These are phyloP conservation scores for Hermodice carunculata DNA, from an alignment of 2,888 invertebrate species.

Conservation along the genomic window DNA sequence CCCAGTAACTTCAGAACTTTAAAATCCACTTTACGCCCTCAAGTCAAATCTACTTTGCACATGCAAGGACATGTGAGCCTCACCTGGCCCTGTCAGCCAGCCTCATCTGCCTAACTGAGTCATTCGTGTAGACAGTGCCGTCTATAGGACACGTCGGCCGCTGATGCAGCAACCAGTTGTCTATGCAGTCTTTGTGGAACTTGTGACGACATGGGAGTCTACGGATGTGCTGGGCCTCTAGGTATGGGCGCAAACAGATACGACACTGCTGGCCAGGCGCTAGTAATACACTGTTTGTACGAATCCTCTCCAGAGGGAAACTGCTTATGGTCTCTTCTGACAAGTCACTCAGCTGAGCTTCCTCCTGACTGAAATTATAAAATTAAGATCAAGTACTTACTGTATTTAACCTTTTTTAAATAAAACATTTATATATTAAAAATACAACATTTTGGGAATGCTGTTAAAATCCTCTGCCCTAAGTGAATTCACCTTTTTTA, in stretches of 20 bases:
- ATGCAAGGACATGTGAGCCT: too few relatives aligned
- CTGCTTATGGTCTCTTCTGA: slow-evolving; percentile 60
- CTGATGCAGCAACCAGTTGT: slow-evolving; percentile 68
- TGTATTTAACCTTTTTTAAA: too few relatives aligned
- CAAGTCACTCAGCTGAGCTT: slow-evolving; percentile 46
- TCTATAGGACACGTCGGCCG: slow-evolving; percentile 67
- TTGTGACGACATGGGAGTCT: slow-evolving; percentile 67
- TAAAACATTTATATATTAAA: too few relatives aligned
- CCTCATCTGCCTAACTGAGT: slow-evolving; percentile 31
- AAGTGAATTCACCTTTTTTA: too few relatives aligned
- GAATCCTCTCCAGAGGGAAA: slow-evolving; percentile 61
- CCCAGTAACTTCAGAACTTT: too few relatives aligned
- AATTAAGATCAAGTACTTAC: background rate
- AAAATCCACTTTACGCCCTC: too few relatives aligned
- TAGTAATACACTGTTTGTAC: slow-evolving; percentile 54
- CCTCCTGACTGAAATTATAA: slow-evolving; percentile 38
- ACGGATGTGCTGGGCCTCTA: slow-evolving; percentile 57
- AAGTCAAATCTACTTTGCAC: too few relatives aligned
- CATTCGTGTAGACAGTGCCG: slow-evolving; percentile 45
- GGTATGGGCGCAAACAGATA: slow-evolving; percentile 64
- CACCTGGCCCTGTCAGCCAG: too few relatives aligned
- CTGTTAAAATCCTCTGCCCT: too few relatives aligned
- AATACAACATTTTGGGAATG: background rate
- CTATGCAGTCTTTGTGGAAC: slow-evolving; percentile 69
- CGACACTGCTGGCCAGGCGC: slow-evolving; percentile 67